phyloP scores from a whole-genome alignment of 2,888 invertebrate genomes.

The Agrypnus murinus region DNA sequence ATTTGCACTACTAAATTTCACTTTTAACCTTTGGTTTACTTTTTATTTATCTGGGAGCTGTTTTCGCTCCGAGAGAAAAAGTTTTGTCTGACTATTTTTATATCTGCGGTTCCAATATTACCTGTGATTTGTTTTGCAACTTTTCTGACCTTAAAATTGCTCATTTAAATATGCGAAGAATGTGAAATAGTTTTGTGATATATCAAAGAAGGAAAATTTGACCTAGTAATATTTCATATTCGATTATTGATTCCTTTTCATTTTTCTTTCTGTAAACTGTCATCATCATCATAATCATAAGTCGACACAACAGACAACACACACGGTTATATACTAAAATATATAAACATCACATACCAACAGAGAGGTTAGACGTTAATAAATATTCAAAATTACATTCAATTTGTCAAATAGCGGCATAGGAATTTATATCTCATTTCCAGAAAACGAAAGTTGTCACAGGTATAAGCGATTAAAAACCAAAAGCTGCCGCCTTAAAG shows the following conservation, averaged over 20 bases:
- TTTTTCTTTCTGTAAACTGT: too few relatives aligned
- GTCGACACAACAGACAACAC: slow-evolving; percentile 5
- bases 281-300: background rate
- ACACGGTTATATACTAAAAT: background rate
- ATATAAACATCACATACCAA: slow-evolving; percentile 22
- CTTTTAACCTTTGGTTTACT: slow-evolving; percentile 36
- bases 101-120: background rate
- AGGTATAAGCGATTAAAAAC: slow-evolving; percentile 46
- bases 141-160: slow-evolving; percentile 12
- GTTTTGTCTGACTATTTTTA: background rate
- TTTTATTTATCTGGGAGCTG: slow-evolving; percentile 12
- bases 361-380: slow-evolving; percentile 28
- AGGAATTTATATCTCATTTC: slow-evolving; percentile 51
- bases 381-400: slow-evolving; percentile 44
- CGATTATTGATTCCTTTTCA: too few relatives aligned
- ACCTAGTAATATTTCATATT: background rate
- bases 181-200: slow-evolving; percentile 10
- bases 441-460: slow-evolving; percentile 50
- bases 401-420: slow-evolving; percentile 49
- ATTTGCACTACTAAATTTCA: slow-evolving; percentile 34
- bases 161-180: slow-evolving; percentile 7
- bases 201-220: slow-evolving; percentile 15
- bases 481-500: slow-evolving; percentile 43
- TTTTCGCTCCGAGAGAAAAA: slow-evolving; percentile 24
- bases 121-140: slow-evolving; percentile 1